A percentile compares a stretch with the other conserved stretches of the same genome.
These are phyloP conservation scores for Aleiodes leptofemur DNA, from an alignment of 2,888 invertebrate genomes.

Conservation along the genomic window DNA sequence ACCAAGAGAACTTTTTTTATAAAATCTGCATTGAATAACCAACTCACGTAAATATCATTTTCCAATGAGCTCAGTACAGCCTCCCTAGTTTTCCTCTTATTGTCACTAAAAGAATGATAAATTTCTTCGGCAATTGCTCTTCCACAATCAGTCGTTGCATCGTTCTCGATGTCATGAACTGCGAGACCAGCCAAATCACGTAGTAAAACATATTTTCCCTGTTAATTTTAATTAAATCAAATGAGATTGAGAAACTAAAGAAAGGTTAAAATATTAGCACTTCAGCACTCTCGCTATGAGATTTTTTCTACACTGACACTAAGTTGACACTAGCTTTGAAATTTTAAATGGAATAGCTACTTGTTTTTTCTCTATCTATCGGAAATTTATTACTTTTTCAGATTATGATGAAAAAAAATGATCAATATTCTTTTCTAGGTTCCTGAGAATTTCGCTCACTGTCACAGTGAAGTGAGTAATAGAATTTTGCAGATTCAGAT, in stretches of 20 bases:
- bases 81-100: constrained; percentile 73
- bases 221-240: constrained; percentile 25
- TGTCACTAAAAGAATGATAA: constrained; percentile 67
- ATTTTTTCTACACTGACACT: too few relatives aligned
- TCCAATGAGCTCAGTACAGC: constrained; percentile 74
- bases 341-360: too few relatives aligned
- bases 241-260: constrained; percentile 32
- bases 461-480: too few relatives aligned
- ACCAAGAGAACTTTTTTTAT: neutral
- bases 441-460: neutral
- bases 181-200: constrained; percentile 84
- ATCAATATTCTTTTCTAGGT: constrained; percentile 4
- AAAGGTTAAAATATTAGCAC: too few relatives aligned
- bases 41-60: constrained; percentile 71
- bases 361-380: too few relatives aligned
- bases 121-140: constrained; percentile 65
- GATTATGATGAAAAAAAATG: too few relatives aligned
- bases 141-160: constrained; percentile 72
- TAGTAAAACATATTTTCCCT: constrained; percentile 84
- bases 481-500: too few relatives aligned
- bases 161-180: constrained; percentile 79
- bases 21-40: constrained; percentile 11
- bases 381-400: too few relatives aligned
- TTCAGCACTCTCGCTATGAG: too few relatives aligned
- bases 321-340: too few relatives aligned